Evolutionary conservation across 2,113 vertebrate genomes (phyloP).

Genomic region (Galbula dea): DNA sequence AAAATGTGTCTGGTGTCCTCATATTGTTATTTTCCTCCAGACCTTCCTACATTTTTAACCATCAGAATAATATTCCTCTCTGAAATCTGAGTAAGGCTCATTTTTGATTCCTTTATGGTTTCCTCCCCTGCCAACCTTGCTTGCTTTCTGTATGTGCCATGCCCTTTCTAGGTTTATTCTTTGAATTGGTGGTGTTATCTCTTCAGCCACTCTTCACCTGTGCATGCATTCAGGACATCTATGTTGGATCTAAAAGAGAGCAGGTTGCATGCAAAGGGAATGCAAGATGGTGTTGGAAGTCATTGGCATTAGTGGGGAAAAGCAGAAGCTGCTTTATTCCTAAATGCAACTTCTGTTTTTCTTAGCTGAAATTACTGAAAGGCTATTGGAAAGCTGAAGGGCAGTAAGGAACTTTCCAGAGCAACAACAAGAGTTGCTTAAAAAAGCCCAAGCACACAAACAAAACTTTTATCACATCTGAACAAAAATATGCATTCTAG

Average conservation of each 20-base stretch:
- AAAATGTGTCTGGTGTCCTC: neutral
- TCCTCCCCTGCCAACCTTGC: neutral
- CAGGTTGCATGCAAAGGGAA: neutral
- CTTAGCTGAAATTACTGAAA: neutral
- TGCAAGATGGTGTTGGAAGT: neutral
- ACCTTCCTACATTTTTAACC: neutral
- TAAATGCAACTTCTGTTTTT: neutral
- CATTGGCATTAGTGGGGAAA: neutral
- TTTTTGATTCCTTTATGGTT: neutral
- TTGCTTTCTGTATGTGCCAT: neutral
- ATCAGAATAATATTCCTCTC: neutral
- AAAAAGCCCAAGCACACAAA: neutral
- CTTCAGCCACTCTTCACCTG: neutral
- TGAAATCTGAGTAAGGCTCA: neutral
- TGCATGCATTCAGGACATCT: neutral
- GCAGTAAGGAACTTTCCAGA: neutral
- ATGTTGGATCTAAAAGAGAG: neutral
- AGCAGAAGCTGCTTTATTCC: neutral
- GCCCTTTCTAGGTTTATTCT: neutral
- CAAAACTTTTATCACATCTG: neutral
- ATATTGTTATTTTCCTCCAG: neutral
- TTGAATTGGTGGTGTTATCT: neutral
- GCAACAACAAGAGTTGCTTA: neutral
- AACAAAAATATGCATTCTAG: neutral
- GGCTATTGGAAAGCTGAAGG: neutral